Conservation (phyloP, 2,888 invertebrate genomes). For the Callinectes sapidus region DNA sequence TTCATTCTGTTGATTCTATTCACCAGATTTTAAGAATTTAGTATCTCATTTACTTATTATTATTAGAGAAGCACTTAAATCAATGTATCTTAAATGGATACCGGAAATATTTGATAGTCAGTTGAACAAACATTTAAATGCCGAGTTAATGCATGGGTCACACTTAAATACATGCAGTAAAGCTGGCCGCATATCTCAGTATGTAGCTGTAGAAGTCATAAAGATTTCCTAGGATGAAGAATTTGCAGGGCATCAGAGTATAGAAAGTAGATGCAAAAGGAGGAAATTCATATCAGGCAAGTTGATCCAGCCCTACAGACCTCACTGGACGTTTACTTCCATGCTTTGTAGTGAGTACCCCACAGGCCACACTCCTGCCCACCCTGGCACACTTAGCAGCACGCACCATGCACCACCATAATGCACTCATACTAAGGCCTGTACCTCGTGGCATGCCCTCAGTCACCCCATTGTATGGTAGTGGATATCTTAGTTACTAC, state of each 20-base stretch:
- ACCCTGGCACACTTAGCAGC: background rate
- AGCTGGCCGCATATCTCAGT: background rate
- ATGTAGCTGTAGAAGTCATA: background rate
- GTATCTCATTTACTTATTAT: background rate
- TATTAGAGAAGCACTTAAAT: background rate
- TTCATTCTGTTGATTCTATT: background rate
- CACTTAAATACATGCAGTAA: background rate
- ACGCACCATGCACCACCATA: background rate
- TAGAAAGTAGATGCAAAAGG: constrained; percentile 2
- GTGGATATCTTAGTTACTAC: constrained; percentile 51
- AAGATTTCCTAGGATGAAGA: background rate
- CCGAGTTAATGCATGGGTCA: background rate
- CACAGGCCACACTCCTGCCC: constrained; percentile 24
- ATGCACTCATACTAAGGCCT: constrained; percentile 19
- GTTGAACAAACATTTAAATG: background rate
- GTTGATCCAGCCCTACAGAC: background rate
- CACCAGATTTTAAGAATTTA: background rate
- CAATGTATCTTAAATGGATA: background rate
- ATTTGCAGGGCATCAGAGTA: background rate
- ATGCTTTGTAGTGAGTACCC: constrained; percentile 22
- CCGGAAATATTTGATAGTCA: too few species aligned
- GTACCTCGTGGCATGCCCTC: constrained; percentile 25
- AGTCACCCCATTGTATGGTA: constrained; percentile 36
- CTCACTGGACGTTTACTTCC: constrained; percentile 1
- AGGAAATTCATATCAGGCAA: constrained; percentile 12